Conservation (phyloP, 2,113 vertebrate species). For the Eidolon helvum region DNA sequence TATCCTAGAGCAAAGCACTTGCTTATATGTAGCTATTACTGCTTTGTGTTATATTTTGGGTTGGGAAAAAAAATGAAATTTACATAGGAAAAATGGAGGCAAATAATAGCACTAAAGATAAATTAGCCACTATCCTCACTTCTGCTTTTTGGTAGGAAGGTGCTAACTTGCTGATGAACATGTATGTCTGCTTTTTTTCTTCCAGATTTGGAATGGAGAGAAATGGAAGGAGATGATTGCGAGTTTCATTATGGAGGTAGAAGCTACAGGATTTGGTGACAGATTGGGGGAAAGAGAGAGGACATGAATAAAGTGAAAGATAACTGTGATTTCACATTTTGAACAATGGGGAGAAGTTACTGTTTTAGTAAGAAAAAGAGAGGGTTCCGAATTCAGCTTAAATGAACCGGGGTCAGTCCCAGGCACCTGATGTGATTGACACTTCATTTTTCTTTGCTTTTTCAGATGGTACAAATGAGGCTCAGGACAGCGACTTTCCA, state of each 20-base stretch:
- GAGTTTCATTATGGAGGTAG: slow-evolving; percentile 67
- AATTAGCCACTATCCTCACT: neutral
- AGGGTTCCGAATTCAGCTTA: neutral
- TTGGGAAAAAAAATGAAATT: neutral
- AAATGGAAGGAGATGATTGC: slow-evolving; percentile 75
- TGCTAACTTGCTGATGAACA: neutral
- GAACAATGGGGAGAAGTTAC: neutral
- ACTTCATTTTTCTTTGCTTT: slow-evolving; percentile 18
- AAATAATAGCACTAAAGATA: neutral
- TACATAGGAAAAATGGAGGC: neutral
- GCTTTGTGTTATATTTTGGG: neutral
- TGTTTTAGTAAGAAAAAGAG: neutral
- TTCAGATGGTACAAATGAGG: slow-evolving; percentile 64
- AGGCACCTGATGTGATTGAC: neutral
- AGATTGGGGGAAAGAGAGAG: neutral
- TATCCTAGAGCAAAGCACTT: neutral
- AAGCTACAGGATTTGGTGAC: neutral
- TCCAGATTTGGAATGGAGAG: slow-evolving; percentile 78
- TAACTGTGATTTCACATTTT: neutral
- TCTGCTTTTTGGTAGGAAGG: neutral
- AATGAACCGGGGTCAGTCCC: neutral
- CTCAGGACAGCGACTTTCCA: slow-evolving; percentile 73
- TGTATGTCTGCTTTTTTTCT: neutral
- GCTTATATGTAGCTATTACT: neutral
- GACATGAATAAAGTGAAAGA: neutral